These are phyloP conservation scores for Margaritifera margaritifera DNA, from an alignment of 2,888 invertebrate species.

Conservation along the genomic window DNA sequence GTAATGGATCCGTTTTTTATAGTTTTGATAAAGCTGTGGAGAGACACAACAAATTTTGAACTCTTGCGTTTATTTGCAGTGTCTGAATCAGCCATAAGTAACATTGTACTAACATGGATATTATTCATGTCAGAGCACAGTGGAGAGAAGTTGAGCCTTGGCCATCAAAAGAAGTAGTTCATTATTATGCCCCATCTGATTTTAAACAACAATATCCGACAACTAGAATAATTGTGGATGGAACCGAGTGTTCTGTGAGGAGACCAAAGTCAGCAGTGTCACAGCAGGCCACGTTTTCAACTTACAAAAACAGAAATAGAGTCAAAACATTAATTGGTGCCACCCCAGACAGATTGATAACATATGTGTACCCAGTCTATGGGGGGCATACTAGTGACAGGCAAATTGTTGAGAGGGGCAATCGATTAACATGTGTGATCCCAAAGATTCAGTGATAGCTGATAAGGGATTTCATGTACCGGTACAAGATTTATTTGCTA, in stretches of 20 bases:
- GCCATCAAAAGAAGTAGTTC: constrained; percentile 36
- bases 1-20: too few species aligned
- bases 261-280: constrained; percentile 33
- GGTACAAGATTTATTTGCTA: constrained; percentile 45
- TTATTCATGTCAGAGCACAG: constrained; percentile 24
- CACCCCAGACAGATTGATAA: constrained; percentile 42
- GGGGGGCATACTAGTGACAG: constrained; percentile 52
- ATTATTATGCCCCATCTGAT: constrained; percentile 31
- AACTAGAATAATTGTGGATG: constrained; percentile 45
- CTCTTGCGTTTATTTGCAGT: constrained; percentile 12
- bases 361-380: constrained; percentile 40
- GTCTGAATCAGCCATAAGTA: constrained; percentile 10
- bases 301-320: too few species aligned
- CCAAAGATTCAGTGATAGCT: too few species aligned
- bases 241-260: constrained; percentile 47
- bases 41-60: constrained; percentile 23
- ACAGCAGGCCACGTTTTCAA: constrained; percentile 46
- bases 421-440: too few species aligned
- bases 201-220: constrained; percentile 40
- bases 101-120: too few species aligned
- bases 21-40: constrained; percentile 25
- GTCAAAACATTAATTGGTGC: too few species aligned
- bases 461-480: too few species aligned
- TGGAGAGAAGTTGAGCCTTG: constrained; percentile 35
- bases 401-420: too few species aligned